Conservation (phyloP, 2,888 invertebrate species). For the Tetranychus truncatus region DNA sequence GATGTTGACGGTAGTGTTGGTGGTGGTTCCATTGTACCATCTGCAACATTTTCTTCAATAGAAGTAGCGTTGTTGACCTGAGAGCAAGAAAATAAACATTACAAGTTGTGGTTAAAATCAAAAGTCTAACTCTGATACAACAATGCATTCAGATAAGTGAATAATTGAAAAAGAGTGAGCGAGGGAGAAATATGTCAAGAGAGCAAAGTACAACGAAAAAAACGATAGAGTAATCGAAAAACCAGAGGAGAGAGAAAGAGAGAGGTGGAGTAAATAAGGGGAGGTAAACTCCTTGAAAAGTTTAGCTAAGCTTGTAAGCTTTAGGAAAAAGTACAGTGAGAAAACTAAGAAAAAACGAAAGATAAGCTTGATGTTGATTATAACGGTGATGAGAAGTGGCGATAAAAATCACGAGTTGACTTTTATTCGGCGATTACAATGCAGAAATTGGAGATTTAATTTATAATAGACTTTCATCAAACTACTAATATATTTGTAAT, state of each 20-base stretch:
- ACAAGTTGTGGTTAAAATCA: not conserved
- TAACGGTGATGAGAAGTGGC: not conserved
- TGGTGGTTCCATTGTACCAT: not conserved
- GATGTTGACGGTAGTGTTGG: not conserved
- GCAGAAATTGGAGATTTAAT: not conserved
- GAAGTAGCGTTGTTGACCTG: not conserved
- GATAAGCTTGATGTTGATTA: not conserved
- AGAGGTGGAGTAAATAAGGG: conserved; percentile 3
- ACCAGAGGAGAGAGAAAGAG: not conserved
- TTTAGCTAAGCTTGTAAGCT: not conserved
- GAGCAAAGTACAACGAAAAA: conserved; percentile 1
- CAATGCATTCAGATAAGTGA: not conserved
- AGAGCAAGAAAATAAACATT: not conserved
- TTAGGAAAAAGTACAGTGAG: not conserved
- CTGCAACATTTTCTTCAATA: not conserved
- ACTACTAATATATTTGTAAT: no score
- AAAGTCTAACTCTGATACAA: not conserved
- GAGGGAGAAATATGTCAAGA: conserved; percentile 3
- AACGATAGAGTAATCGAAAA: not conserved
- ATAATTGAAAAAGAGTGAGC: not conserved
- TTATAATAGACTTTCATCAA: not conserved
- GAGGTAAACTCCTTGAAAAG: not conserved
- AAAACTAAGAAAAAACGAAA: not conserved
- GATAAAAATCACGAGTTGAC: not conserved
- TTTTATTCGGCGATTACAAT: not conserved